Evolutionary conservation across 1,140 invertebrate genomes (phyloP), one percentile per base, ranked within the genome.

Genomic region (Andricus grossulariae): DNA sequence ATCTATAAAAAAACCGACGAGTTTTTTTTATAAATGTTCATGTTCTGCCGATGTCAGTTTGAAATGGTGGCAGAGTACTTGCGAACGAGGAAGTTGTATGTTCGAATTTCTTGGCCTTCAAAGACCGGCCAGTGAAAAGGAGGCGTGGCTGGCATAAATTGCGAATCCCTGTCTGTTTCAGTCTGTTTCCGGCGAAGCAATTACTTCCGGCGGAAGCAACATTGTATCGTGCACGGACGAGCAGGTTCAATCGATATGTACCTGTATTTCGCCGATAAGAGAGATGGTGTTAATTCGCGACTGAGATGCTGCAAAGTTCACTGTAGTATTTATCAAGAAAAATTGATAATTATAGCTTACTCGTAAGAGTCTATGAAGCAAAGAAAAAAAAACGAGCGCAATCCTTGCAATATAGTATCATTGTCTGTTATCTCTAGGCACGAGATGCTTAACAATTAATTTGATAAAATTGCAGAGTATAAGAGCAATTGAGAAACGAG

Each of bases 111-210:
- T 74, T 74, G 52, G 75, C 70, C 71, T 70, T 49, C 75, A 71
- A 72, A 51, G 79, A 80, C 71, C 73, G 73, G 25, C 13, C 60
- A 85, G 84, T 80, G 83, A 86, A 84, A 84, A 80, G 86, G 76
- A 70, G 85, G 85, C 85, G 86, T 86, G 85, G 77, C 54, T 71
- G 50, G 79, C 83, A 87, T 86, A 85, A 86, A 87, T 86, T 83
- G 84, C 77, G 80, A 84, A 85, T 84, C 85, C 84, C 83, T 79
- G 82, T 82, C 80, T 79, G 75, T 79, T 85, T 85, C 81, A 75
- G 79, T 79, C 78, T 74, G 75, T 77, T 80, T 79, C 73, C 77
- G 60, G 19, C 75, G 49, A 39, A 66, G 60, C 60, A 66, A 66
- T 66, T 66, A 66, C 60, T 66, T 66, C 60, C 60, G 60, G 60